Conservation (phyloP, 2,113 vertebrate species). For the Falcunculus frontatus region DNA sequence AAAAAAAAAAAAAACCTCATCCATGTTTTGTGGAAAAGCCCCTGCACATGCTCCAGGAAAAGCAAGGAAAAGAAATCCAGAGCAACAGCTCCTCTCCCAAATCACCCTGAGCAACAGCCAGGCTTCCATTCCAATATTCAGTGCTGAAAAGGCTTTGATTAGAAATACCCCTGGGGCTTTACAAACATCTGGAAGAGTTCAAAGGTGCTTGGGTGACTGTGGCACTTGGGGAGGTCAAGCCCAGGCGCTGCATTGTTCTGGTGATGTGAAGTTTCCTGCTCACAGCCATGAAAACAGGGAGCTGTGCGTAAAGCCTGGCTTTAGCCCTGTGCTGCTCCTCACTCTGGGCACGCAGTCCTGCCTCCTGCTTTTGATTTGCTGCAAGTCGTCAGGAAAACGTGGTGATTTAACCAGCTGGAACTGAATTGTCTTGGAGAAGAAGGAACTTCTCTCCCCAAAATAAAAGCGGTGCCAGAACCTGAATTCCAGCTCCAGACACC, state of each 20-base stretch:
- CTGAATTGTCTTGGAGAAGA: not conserved
- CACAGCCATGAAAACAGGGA: not conserved
- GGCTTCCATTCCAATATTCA: not conserved
- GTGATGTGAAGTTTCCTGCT: constrained; percentile 25
- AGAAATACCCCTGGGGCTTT: not conserved
- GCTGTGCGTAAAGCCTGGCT: not conserved
- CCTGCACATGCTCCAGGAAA: not conserved
- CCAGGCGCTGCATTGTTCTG: constrained; percentile 17
- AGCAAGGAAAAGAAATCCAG: not conserved
- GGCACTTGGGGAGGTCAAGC: constrained; percentile 36
- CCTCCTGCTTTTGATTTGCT: constrained; percentile 25
- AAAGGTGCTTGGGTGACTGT: constrained; percentile 52
- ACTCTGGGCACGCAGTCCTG: not conserved
- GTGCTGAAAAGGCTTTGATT: not conserved
- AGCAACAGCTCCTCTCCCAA: not conserved
- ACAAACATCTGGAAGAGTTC: constrained; percentile 62
- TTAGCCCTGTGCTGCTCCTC: not conserved
- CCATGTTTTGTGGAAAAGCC: not conserved
- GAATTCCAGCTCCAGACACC: not conserved
- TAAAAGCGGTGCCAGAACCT: not conserved
- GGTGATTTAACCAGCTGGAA: not conserved
- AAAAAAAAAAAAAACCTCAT: not conserved
- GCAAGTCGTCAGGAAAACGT: not conserved
- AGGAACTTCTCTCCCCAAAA: not conserved
- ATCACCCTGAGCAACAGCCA: not conserved